A percentile compares a stretch with the other conserved stretches of the same genome.
phyloP scores from a whole-genome alignment of 2,888 invertebrate genomes.

The Pristionchus exspectatus region DNA sequence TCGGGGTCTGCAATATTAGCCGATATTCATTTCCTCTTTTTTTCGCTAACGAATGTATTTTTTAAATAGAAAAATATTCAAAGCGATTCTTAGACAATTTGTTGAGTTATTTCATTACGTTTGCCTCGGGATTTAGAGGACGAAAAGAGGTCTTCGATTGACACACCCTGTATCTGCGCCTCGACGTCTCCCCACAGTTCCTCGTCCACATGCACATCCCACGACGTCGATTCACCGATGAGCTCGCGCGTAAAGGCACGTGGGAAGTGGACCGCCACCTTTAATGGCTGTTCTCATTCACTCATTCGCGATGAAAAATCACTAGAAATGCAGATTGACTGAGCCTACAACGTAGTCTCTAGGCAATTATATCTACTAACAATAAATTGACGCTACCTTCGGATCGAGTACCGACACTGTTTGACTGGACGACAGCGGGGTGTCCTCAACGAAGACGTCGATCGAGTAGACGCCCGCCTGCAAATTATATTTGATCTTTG shows the following conservation, averaged over 20 bases:
- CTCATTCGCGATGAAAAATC: background rate
- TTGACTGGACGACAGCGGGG: constrained; percentile 29
- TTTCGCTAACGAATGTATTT: too few species aligned
- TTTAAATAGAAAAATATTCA: too few species aligned
- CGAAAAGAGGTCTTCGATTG: background rate
- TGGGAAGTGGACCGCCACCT: constrained; percentile 18
- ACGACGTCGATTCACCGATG: background rate
- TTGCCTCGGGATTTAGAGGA: background rate
- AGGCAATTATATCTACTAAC: too few species aligned
- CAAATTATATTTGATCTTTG: background rate
- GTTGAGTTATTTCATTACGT: too few species aligned
- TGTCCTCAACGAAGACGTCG: constrained; percentile 51
- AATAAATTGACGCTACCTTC: background rate
- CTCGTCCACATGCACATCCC: constrained; percentile 41
- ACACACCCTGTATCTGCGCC: constrained; percentile 44
- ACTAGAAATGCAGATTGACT: too few species aligned
- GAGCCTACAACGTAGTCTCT: too few species aligned
- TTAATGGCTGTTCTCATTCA: background rate
- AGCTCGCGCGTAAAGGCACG: constrained; percentile 5
- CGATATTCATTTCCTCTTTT: background rate
- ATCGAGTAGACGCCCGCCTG: constrained; percentile 53
- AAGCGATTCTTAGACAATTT: too few species aligned
- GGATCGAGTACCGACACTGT: constrained; percentile 48
- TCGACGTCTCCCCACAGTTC: constrained; percentile 18
- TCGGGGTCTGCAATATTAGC: constrained; percentile 67